Evolutionary conservation across 1,140 invertebrate species (phyloP).

Genomic region (Apis cerana): DNA sequence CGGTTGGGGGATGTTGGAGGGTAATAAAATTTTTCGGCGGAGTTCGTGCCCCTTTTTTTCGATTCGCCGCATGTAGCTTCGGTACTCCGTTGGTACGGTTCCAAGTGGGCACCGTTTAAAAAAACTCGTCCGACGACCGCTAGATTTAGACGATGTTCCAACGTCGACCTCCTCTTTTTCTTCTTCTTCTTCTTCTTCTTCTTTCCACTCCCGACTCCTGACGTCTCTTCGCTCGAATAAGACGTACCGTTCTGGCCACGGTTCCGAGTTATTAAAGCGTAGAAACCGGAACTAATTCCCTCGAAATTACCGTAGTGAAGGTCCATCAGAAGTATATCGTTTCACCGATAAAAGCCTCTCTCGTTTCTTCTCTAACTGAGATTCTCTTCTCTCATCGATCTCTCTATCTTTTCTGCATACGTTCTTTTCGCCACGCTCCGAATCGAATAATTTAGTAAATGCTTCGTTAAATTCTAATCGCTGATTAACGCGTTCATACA

Average conservation of each 20-base stretch:
- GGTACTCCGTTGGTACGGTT: constrained; percentile 39
- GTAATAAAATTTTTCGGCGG: constrained; percentile 36
- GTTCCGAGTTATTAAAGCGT: constrained; percentile 17
- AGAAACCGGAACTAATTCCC: constrained; percentile 27
- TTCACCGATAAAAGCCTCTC: background rate
- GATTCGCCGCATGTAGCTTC: constrained; percentile 9
- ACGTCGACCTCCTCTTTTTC: background rate
- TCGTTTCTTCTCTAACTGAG: background rate
- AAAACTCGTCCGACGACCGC: constrained; percentile 34
- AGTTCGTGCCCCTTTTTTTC: constrained; percentile 10
- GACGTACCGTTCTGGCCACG: background rate
- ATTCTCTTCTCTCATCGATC: background rate
- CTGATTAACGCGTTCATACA: too few relatives aligned
- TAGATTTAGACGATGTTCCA: constrained; percentile 35
- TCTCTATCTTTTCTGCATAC: too few relatives aligned
- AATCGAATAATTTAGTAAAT: too few relatives aligned
- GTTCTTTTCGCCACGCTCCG: too few relatives aligned
- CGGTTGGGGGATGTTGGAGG: background rate
- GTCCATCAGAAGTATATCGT: background rate
- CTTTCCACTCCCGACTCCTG: background rate
- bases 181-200: background rate
- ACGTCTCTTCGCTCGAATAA: background rate
- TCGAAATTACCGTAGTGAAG: background rate
- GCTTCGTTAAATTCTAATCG: too few relatives aligned
- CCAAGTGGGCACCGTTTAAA: constrained; percentile 28